Evolutionary conservation across 1,140 invertebrate genomes (phyloP).

Genomic region (Bombyx mori): ASM3026992v2 NC_085111.1:8594001-8594500

Average conservation of each 20-base stretch:
- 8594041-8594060: no score
- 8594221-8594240: slow-evolving; percentile 38
- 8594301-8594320: slow-evolving; percentile 48
- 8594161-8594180: slow-evolving; percentile 47
- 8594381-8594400: slow-evolving; percentile 38
- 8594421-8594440: background rate
- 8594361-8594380: slow-evolving; percentile 47
- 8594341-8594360: slow-evolving; percentile 42
- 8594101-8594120: no score
- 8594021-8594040: no score
- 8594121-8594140: no score
- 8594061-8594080: no score
- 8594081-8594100: no score
- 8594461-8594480: background rate
- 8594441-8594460: background rate
- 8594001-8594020: no score
- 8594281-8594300: slow-evolving; percentile 32
- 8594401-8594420: slow-evolving; percentile 36
- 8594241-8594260: slow-evolving; percentile 40
- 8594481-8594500: no score
- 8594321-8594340: slow-evolving; percentile 48
- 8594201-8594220: slow-evolving; percentile 42
- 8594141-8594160: background rate
- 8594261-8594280: slow-evolving; percentile 45
- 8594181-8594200: slow-evolving; percentile 46